Percentiles rank a stretch among this genome's conserved stretches.
phyloP scores from a whole-genome alignment of 2,888 invertebrate species.

The Trissolcus brochymenae region DNA sequence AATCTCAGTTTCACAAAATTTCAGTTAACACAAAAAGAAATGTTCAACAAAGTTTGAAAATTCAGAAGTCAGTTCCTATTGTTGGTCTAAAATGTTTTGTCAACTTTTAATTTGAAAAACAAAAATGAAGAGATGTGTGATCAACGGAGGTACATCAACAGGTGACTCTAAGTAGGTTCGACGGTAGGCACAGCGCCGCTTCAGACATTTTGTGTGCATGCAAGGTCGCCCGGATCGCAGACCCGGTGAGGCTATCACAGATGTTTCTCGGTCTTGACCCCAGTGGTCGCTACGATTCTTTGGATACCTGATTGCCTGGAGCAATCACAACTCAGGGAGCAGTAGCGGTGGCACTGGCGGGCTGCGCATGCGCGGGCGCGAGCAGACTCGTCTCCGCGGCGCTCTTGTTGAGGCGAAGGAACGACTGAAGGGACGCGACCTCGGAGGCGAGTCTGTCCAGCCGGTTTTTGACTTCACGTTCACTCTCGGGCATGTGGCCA shows the following conservation, averaged over 20 bases:
- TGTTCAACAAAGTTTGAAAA: no score
- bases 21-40: no score
- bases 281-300: constrained; percentile 54
- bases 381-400: constrained; percentile 60
- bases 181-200: not conserved
- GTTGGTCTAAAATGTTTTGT: no score
- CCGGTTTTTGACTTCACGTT: constrained; percentile 89
- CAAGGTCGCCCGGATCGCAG: constrained; percentile 22
- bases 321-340: constrained; percentile 32
- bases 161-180: no score
- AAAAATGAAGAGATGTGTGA: no score
- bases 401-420: constrained; percentile 82
- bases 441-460: constrained; percentile 92
- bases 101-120: no score
- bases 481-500: constrained; percentile 79
- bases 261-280: constrained; percentile 50
- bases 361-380: constrained; percentile 33
- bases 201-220: constrained; percentile 46
- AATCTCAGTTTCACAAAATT: no score
- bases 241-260: constrained; percentile 55
- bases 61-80: no score
- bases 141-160: no score
- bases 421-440: constrained; percentile 91
- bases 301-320: constrained; percentile 46
- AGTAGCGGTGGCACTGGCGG: constrained; percentile 50